phyloP scores from a whole-genome alignment of 1,140 invertebrate species.

The roundworm (Caenorhabditis elegans) region DNA sequence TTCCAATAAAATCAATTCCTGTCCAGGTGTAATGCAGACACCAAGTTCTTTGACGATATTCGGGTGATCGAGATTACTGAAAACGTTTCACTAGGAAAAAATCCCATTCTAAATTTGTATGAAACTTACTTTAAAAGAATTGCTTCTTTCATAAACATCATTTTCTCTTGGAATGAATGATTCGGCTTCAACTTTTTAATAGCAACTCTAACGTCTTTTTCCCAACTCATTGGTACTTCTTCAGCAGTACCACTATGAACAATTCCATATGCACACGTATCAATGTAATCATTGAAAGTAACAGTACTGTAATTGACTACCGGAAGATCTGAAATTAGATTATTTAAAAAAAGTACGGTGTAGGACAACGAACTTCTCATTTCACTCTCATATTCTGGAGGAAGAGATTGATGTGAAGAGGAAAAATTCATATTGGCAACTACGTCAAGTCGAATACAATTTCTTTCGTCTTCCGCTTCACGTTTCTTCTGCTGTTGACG shows the following conservation, averaged over 20 bases:
- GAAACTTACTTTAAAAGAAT: slow-evolving; percentile 78
- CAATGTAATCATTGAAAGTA: slow-evolving; percentile 73
- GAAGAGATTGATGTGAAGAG: not conserved
- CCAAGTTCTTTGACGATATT: slow-evolving; percentile 89
- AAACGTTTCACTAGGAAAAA: slow-evolving; percentile 22
- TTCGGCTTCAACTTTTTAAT: slow-evolving; percentile 83
- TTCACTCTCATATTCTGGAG: not conserved
- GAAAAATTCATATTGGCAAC: slow-evolving; percentile 11
- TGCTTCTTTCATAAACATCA: slow-evolving; percentile 93
- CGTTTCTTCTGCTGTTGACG: slow-evolving; percentile 3
- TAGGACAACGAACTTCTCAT: not conserved
- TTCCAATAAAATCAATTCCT: slow-evolving; percentile 67
- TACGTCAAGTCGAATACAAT: not conserved
- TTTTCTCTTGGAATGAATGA: slow-evolving; percentile 85
- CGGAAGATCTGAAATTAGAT: slow-evolving; percentile 34
- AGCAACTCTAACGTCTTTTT: slow-evolving; percentile 68
- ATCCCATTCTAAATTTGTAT: slow-evolving; percentile 40
- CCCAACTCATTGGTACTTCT: slow-evolving; percentile 36
- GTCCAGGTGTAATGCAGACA: slow-evolving; percentile 86
- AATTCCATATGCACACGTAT: slow-evolving; percentile 93
- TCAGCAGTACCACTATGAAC: slow-evolving; percentile 80
- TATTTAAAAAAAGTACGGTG: not conserved
- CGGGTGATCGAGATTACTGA: slow-evolving; percentile 86
- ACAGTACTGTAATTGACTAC: not conserved
- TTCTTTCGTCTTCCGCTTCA: not conserved